Evolutionary conservation across 2,113 vertebrate genomes (phyloP).

Genomic region (Erinaceus europaeus): DNA sequence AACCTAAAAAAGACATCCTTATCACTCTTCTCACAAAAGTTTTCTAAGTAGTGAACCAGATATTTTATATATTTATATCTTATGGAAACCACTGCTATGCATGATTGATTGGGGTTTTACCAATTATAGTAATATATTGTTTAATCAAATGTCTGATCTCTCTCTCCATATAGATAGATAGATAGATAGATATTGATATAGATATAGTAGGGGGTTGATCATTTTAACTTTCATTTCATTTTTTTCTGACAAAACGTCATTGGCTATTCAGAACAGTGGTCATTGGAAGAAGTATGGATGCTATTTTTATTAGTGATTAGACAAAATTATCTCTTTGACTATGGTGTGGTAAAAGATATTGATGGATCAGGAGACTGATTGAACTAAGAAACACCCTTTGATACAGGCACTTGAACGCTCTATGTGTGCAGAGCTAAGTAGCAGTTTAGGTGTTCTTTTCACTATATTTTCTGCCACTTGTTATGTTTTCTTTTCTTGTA

Average conservation of each 20-base stretch:
- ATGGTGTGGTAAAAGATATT: too few relatives aligned
- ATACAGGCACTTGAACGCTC: fast-evolving
- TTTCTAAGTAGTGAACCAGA: too few relatives aligned
- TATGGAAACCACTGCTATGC: too few relatives aligned
- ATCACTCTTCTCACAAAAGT: too few relatives aligned
- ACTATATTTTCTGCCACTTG: not conserved
- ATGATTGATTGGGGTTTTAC: too few relatives aligned
- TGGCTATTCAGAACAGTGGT: not conserved
- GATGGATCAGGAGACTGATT: fast-evolving
- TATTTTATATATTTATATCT: too few relatives aligned
- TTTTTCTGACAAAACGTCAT: not conserved
- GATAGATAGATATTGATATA: too few relatives aligned
- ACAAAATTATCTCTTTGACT: not conserved
- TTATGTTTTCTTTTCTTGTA: not conserved
- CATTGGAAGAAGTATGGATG: fast-evolving
- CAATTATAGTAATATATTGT: too few relatives aligned
- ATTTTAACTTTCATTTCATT: too few relatives aligned
- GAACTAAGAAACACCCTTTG: not conserved
- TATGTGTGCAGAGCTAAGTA: not conserved
- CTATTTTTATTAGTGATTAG: not conserved
- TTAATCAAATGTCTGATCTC: not conserved
- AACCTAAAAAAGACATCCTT: too few relatives aligned
- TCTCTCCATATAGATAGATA: too few relatives aligned
- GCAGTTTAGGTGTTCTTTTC: not conserved
- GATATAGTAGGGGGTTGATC: not conserved